These are phyloP conservation scores for Neoaliturus tenellus DNA, from an alignment of 2,888 invertebrate species.

Conservation along the genomic window DNA sequence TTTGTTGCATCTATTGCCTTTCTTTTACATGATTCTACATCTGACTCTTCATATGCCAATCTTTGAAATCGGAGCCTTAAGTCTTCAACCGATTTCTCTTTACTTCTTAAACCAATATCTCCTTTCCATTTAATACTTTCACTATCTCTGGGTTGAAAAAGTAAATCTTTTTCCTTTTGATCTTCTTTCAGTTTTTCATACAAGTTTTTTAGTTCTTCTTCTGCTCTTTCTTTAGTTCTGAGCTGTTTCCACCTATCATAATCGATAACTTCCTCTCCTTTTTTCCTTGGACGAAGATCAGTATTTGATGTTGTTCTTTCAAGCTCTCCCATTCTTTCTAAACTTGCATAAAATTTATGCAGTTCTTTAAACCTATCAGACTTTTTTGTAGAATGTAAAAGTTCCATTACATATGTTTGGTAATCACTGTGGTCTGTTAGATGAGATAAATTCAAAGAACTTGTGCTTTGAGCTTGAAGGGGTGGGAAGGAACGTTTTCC, in stretches of 20 bases:
- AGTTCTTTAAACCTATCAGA: conserved; percentile 90
- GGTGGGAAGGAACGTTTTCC: conserved; percentile 57
- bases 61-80: conserved; percentile 86
- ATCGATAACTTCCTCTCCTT: conserved; percentile 88
- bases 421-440: conserved; percentile 73
- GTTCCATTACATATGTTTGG: conserved; percentile 80
- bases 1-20: conserved; percentile 73
- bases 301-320: conserved; percentile 85
- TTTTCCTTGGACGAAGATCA: conserved; percentile 82
- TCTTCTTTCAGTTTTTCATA: conserved; percentile 86
- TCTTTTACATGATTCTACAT: conserved; percentile 73
- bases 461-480: conserved; percentile 71
- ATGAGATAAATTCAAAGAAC: conserved; percentile 72
- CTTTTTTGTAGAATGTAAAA: conserved; percentile 79
- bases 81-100: conserved; percentile 93
- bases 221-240: conserved; percentile 86
- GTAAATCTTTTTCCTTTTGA: conserved; percentile 88
- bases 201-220: conserved; percentile 86
- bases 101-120: conserved; percentile 86
- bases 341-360: conserved; percentile 88
- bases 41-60: conserved; percentile 74
- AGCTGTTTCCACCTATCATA: conserved; percentile 92
- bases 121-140: conserved; percentile 86
- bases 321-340: conserved; percentile 89
- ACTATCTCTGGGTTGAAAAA: conserved; percentile 86